phyloP scores from a whole-genome alignment of 2,888 invertebrate genomes.

The Oscheius onirici region DNA sequence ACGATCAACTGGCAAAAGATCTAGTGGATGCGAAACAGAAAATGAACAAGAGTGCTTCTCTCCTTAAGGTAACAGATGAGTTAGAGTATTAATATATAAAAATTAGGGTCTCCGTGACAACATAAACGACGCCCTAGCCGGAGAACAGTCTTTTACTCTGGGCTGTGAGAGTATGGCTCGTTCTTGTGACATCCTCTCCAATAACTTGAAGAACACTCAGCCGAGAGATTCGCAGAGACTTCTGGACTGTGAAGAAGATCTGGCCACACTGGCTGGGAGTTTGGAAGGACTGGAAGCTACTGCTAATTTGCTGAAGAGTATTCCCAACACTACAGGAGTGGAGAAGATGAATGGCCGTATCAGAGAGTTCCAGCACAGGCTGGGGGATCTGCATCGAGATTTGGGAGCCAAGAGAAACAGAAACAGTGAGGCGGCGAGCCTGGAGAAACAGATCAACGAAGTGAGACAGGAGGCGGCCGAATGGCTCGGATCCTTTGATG shows the following conservation, averaged over 20 bases:
- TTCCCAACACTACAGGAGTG: conserved; percentile 49
- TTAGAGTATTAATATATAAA: neutral
- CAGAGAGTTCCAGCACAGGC: conserved; percentile 27
- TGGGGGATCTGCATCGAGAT: conserved; percentile 38
- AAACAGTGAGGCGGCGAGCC: conserved; percentile 33
- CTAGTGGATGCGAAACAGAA: conserved; percentile 15
- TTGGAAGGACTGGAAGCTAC: conserved; percentile 42
- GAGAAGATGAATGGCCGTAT: conserved; percentile 30
- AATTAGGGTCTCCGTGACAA: conserved; percentile 48
- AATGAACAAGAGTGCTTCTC: neutral
- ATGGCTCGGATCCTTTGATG: conserved; percentile 38
- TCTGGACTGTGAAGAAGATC: conserved; percentile 36
- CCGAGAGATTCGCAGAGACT: conserved; percentile 35
- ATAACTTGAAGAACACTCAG: conserved; percentile 34
- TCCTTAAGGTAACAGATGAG: neutral
- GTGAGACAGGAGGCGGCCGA: conserved; percentile 30
- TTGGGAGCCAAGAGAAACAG: conserved; percentile 38
- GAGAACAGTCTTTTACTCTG: conserved; percentile 41
- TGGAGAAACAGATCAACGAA: conserved; percentile 41
- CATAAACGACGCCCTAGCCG: conserved; percentile 50
- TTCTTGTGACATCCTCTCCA: conserved; percentile 33
- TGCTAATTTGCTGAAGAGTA: conserved; percentile 32
- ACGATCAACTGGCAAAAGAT: neutral
- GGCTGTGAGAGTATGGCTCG: conserved; percentile 41
- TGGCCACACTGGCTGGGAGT: conserved; percentile 34